Evolutionary conservation across 2,113 vertebrate genomes (phyloP).

Genomic region (Tachysurus fulvidraco): DNA sequence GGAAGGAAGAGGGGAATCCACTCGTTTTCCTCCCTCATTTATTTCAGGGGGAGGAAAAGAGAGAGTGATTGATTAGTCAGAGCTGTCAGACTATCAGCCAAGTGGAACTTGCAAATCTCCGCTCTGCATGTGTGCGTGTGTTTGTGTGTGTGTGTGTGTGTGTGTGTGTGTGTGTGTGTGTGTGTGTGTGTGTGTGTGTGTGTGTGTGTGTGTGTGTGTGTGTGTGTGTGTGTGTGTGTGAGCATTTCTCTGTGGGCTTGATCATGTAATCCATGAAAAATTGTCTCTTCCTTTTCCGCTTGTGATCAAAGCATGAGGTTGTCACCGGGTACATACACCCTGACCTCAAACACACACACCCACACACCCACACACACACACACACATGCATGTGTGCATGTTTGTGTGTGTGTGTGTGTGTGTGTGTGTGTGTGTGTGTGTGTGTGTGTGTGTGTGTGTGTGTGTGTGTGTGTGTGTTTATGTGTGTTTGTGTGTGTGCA

Average conservation of each 20-base stretch:
- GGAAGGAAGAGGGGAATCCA: conserved; percentile 22
- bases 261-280: conserved; percentile 72
- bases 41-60: conserved; percentile 56
- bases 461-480: no score
- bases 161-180: conserved; percentile 43
- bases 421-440: no score
- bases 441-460: no score
- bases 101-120: conserved; percentile 77
- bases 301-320: conserved; percentile 74
- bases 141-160: conserved; percentile 28
- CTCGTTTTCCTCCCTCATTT: conserved; percentile 42
- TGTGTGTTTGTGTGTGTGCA: no score
- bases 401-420: no score
- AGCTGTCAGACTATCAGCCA: conserved; percentile 76
- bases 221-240: conserved; percentile 40
- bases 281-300: conserved; percentile 76
- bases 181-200: conserved; percentile 34
- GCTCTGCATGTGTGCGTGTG: conserved; percentile 57
- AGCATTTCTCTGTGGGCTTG: conserved; percentile 45
- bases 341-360: conserved; percentile 45
- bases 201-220: conserved; percentile 36
- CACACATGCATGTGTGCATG: not conserved
- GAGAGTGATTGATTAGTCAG: conserved; percentile 77
- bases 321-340: conserved; percentile 38
- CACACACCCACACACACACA: conserved; percentile 38